Percentiles rank a stretch among this genome's conserved stretches.
phyloP scores from a whole-genome alignment of 2,113 vertebrate species.

The Petroica traversi region DNA sequence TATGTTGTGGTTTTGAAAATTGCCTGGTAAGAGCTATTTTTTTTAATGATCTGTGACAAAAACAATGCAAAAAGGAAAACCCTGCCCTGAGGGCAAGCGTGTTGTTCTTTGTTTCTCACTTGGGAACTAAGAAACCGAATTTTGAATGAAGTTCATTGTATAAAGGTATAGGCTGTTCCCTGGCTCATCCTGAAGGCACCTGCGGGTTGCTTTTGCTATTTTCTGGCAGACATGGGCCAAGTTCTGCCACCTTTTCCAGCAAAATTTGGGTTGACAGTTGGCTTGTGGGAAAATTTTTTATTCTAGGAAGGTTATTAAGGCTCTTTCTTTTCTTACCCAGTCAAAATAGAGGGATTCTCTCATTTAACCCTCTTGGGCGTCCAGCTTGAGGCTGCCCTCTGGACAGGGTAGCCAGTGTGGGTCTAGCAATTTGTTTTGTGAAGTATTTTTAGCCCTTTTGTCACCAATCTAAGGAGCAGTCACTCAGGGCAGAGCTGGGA shows the following conservation, averaged over 20 bases:
- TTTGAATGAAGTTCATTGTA: neutral
- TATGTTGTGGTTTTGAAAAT: conserved; percentile 17
- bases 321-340: neutral
- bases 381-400: neutral
- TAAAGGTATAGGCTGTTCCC: neutral
- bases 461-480: neutral
- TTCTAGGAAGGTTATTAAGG: neutral
- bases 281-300: neutral
- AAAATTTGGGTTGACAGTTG: neutral
- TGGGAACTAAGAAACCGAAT: neutral
- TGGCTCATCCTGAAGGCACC: neutral
- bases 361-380: neutral
- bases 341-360: neutral
- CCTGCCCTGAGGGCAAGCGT: neutral
- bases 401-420: neutral
- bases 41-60: conserved; percentile 27
- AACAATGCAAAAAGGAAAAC: neutral
- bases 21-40: neutral
- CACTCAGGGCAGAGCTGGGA: neutral
- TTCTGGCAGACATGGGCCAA: neutral
- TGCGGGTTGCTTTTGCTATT: neutral
- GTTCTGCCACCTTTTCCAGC: neutral
- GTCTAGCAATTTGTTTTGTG: neutral
- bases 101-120: neutral
- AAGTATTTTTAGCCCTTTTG: neutral